Evolutionary conservation across 2,113 vertebrate species (phyloP), one percentile per base, ranked within the genome.

Genomic region (Cyrtonyx montezumae): DNA sequence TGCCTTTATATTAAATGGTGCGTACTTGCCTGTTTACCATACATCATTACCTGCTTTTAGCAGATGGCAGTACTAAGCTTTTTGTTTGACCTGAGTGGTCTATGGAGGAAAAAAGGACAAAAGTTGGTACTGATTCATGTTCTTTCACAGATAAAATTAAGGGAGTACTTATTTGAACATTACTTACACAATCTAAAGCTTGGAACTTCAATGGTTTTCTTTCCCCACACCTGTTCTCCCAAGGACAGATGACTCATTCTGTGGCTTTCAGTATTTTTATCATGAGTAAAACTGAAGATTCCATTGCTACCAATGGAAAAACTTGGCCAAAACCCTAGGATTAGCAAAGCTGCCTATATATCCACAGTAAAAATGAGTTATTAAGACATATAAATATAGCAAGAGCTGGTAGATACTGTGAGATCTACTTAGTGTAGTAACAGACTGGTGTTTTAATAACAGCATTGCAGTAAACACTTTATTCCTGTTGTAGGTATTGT

Each of bases 1-100:
- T 55, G 97, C 92, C 46, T 84, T 97, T 48, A 97, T 97, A 61
- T 97, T 99, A 62, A 98, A 99, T 0, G 96, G 99, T 99, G 74
- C 4, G 98, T 93, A 12, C 8, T 71, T 45, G 17, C 9, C 9
- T 62, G 5, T 71, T 40, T 1, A 71, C 63, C 55, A 61, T 21
- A 18, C 13, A 22, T 15, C 21, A 5, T 89, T 74, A n/a, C 36
- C 46, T 62, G 13, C 28, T 6, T 83, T 76, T 28, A 56, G 20
- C 49, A 49, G 45, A 32, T 68, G 22, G 58, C 28, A 58, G 3
- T n/a, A 23, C 21, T 48, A 53, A 36, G 14, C 23, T 82, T 65
- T 88, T 59, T 73, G 15, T 70, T 86, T 87, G 78, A 56, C 26
- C 20, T 73, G 36, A 40, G 36, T 73, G 58, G 30, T 19, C 15